phyloP scores from a whole-genome alignment of 2,113 vertebrate species.

The Clinocottus analis region DNA sequence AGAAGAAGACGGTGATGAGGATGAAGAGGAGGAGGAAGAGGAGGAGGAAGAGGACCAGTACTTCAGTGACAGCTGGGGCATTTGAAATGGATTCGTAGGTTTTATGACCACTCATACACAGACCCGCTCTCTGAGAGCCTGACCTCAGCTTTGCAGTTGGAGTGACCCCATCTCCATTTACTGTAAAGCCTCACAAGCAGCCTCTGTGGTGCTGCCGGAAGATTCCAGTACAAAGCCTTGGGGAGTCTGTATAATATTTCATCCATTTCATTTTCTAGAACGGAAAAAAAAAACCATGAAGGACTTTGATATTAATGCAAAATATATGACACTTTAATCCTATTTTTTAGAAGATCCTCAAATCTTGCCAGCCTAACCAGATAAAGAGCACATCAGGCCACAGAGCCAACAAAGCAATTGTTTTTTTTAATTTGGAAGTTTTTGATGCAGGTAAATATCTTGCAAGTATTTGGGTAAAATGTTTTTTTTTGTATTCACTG shows the following conservation, averaged over 20 bases:
- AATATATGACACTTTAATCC: slow-evolving; percentile 29
- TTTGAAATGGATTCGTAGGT: slow-evolving; percentile 73
- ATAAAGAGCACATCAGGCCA: slow-evolving; percentile 22
- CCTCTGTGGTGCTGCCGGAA: slow-evolving; percentile 35
- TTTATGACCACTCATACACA: slow-evolving; percentile 52
- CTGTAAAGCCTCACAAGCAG: slow-evolving; percentile 39
- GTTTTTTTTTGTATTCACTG: not conserved
- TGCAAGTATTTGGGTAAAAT: not conserved
- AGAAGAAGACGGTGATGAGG: slow-evolving; percentile 64
- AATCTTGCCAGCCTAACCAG: slow-evolving; percentile 14
- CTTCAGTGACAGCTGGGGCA: slow-evolving; percentile 88
- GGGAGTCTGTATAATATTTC: slow-evolving; percentile 22
- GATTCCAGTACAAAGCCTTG: slow-evolving; percentile 35
- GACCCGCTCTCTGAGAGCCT: slow-evolving; percentile 41
- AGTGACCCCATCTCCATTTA: slow-evolving; percentile 65
- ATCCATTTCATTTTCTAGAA: not conserved
- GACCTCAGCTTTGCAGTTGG: slow-evolving; percentile 55
- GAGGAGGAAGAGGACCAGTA: slow-evolving; percentile 84
- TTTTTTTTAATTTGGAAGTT: slow-evolving; percentile 23
- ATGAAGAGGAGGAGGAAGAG: slow-evolving; percentile 69
- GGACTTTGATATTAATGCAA: slow-evolving; percentile 14
- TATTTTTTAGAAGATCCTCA: not conserved
- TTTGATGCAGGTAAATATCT: slow-evolving; percentile 5
- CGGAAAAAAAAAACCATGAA: slow-evolving; percentile 14
- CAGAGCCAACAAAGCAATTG: not conserved